Conservation (phyloP, 2,888 invertebrate genomes). For the Malthinus seriepunctatus region DNA sequence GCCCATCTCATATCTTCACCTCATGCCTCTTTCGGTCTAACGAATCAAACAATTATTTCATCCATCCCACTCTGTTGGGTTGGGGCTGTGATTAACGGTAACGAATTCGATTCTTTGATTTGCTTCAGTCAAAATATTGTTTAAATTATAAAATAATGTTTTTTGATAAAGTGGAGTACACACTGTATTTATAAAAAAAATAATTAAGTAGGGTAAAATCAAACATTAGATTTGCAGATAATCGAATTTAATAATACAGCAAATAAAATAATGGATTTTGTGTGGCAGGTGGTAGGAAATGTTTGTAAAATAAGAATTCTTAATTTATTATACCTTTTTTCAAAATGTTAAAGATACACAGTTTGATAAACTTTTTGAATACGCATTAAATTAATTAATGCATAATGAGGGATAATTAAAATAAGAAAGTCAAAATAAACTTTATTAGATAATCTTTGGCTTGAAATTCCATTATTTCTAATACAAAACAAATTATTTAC, state of each 20-base stretch:
- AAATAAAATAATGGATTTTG: conserved; percentile 28
- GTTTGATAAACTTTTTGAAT: conserved; percentile 14
- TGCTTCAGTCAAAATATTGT: too few relatives aligned
- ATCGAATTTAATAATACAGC: conserved; percentile 30
- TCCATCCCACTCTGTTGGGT: too few relatives aligned
- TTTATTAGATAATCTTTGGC: conserved; percentile 27
- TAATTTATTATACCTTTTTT: conserved; percentile 23
- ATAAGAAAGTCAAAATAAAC: conserved; percentile 10
- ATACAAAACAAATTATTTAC: conserved; percentile 2
- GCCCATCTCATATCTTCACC: too few relatives aligned
- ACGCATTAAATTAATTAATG: conserved; percentile 6
- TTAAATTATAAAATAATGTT: too few relatives aligned
- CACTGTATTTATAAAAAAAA: neutral
- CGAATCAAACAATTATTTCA: too few relatives aligned
- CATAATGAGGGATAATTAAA: conserved; percentile 9
- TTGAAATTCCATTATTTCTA: neutral
- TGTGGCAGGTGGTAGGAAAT: conserved; percentile 22
- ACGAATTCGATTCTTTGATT: too few relatives aligned
- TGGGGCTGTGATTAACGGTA: too few relatives aligned
- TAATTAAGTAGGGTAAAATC: conserved; percentile 26
- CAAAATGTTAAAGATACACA: neutral
- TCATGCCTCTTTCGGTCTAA: too few relatives aligned
- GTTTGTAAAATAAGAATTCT: neutral
- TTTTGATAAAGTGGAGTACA: too few relatives aligned
- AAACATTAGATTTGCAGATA: conserved; percentile 31